Evolutionary conservation across 2,113 vertebrate genomes (phyloP).

Genomic region (Nansenia antarctica): DNA sequence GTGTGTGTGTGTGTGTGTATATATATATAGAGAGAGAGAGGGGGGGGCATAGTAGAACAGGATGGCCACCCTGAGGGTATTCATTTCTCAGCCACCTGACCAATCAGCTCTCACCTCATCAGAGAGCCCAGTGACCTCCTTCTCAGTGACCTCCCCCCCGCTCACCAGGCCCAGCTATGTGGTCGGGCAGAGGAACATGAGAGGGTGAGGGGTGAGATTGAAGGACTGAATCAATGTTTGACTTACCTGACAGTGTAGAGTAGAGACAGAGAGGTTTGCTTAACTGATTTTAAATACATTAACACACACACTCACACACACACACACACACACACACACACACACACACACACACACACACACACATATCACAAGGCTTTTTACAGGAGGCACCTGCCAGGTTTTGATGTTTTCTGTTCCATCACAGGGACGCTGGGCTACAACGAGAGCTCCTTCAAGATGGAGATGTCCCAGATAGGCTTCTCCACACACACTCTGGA

Average conservation of each 20-base stretch:
- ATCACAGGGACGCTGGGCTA: constrained; percentile 82
- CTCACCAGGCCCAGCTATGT: neutral
- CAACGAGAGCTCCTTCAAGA: constrained; percentile 91
- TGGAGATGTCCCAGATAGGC: constrained; percentile 97
- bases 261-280: neutral
- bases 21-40: too few species aligned
- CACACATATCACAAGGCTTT: too few species aligned
- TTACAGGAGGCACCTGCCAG: neutral
- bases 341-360: too few species aligned
- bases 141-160: neutral
- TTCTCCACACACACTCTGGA: constrained; percentile 88
- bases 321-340: too few species aligned
- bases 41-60: neutral
- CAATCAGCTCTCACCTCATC: neutral
- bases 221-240: neutral
- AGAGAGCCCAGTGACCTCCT: neutral
- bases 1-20: constrained; percentile 2
- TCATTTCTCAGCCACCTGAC: neutral
- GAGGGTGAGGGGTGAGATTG: neutral
- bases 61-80: too few species aligned
- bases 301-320: too few species aligned
- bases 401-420: neutral
- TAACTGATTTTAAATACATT: neutral
- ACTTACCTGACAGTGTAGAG: neutral
- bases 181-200: constrained; percentile 11